Conservation (phyloP, 2,888 invertebrate species). For the Nemurella pictetii region DNA sequence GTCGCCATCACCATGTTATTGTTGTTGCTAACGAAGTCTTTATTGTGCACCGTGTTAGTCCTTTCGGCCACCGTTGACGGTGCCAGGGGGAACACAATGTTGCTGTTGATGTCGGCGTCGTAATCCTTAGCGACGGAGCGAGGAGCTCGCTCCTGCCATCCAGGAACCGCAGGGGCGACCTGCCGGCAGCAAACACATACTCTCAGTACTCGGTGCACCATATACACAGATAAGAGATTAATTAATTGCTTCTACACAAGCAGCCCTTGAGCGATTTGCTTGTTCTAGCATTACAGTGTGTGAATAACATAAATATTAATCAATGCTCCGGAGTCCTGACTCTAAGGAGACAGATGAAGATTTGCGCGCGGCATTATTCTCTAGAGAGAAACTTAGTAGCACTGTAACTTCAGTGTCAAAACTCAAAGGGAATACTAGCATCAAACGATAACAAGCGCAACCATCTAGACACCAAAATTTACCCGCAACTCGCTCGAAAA, state of each 20-base stretch:
- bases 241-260: neutral
- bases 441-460: neutral
- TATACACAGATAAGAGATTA: neutral
- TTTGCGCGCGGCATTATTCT: neutral
- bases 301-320: neutral
- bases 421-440: neutral
- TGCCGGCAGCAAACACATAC: no score
- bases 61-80: slow-evolving; percentile 43
- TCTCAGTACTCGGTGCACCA: no score
- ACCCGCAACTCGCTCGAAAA: neutral
- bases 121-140: slow-evolving; percentile 44
- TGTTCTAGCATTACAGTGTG: neutral
- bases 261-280: neutral
- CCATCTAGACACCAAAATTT: neutral
- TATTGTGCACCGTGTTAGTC: slow-evolving; percentile 18
- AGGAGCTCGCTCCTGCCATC: slow-evolving; percentile 47
- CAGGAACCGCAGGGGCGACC: slow-evolving; percentile 45
- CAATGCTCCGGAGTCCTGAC: neutral
- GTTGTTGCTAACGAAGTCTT: neutral
- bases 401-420: neutral
- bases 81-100: slow-evolving; percentile 46
- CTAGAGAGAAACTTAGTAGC: neutral
- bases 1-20: slow-evolving; percentile 50
- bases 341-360: neutral
- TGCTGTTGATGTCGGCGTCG: slow-evolving; percentile 53